Percentiles rank a stretch among this genome's conserved stretches.
These are phyloP conservation scores for Amblyraja radiata DNA, from an alignment of 2,797 vertebrate species.

Conservation along the genomic window DNA sequence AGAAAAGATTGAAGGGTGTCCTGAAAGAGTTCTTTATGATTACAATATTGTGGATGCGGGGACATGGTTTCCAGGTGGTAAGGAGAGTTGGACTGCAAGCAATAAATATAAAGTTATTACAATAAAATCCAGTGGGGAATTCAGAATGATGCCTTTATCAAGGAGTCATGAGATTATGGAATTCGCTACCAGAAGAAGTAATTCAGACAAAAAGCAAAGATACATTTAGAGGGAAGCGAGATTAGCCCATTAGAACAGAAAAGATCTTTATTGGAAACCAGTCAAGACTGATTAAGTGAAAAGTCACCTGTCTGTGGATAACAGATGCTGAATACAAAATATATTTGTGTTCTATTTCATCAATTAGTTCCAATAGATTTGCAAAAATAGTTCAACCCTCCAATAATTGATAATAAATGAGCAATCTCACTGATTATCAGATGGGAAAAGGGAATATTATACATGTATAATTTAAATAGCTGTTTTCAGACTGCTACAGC, in stretches of 20 bases:
- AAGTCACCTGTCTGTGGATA: not conserved
- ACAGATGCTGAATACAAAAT: not conserved
- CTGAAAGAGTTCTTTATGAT: not conserved
- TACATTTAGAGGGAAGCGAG: too few species aligned
- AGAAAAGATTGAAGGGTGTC: not conserved
- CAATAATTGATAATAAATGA: not conserved
- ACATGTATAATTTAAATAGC: not conserved
- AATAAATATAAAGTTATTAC: not conserved
- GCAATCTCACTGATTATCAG: not conserved
- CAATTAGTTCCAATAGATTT: not conserved
- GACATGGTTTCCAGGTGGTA: not conserved
- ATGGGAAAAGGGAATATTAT: not conserved
- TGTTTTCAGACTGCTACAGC: not conserved
- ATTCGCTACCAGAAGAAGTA: too few species aligned
- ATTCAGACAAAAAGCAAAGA: too few species aligned
- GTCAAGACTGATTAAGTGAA: not conserved
- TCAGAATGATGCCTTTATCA: too few species aligned
- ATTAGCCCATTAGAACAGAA: not conserved
- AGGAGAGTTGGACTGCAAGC: not conserved
- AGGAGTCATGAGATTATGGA: too few species aligned
- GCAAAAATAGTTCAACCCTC: not conserved
- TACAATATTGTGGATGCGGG: not conserved
- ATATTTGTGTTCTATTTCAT: not conserved
- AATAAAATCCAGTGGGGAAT: too few species aligned
- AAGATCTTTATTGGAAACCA: not conserved